Base-by-base conservation (phyloP, 2,113 vertebrate genomes). In the Saimiri boliviensis region DNA sequence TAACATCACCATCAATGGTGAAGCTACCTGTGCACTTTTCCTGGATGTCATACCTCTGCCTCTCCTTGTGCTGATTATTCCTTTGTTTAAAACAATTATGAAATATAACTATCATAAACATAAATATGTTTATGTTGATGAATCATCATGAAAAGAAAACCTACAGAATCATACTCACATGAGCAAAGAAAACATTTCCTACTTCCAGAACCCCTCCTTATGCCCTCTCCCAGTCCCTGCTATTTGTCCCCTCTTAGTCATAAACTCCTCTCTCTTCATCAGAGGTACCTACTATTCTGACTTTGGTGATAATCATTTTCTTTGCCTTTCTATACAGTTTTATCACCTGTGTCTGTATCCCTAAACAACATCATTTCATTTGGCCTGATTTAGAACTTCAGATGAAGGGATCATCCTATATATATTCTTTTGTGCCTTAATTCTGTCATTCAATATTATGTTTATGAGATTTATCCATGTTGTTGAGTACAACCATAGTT, bases 321-420 rank as follows among this genome's bases (percentile, higher is more conserved):
- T 80, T 82, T 77, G 58, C n/a, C 42, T 89, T 93, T 79, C 68
- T 94, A 23, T 79, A 45, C 20, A 83, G 77, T 73, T 63, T 49
- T 84, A 27, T 37, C 12, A 63, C 45, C 5, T 66, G 2, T 56
- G 6, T 84, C 47, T 80, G 40, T 68, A 85, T 49, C 16, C 56
- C 35, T 84, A 71, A 87, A 58, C 58, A 89, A 82, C 30, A 70
- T 32, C 58, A 58, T 60, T 76, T 86, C 58, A 52, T 56, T 45
- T 89, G 58, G 37, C 23, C 68, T 91, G 58, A 79, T 91, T 77
- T 84, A 47, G n/a, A 91, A 83, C 42, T 95, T 80, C 10, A 87
- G 68, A 70, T 35, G 25, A 83, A 54, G 63, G 71, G 58, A 52
- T 90, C 81, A 91, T 60, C 19, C n/a, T 35, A 3, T 76, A 13